Evolutionary conservation across 2,888 invertebrate genomes (phyloP).

Genomic region (Aphrophora alni): DNA sequence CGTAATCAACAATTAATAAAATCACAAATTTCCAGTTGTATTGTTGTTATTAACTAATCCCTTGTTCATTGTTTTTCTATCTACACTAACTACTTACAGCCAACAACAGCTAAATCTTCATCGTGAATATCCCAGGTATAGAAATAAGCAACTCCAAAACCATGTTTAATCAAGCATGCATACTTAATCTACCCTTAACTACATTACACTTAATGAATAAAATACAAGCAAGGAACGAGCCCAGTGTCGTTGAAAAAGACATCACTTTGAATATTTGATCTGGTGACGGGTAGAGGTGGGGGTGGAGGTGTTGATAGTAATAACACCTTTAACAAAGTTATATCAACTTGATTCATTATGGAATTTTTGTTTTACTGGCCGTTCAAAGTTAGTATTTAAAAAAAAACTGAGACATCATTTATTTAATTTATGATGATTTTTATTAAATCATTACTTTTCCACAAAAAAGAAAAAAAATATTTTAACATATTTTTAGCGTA

Average conservation of each 20-base stretch:
- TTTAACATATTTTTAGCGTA: no score
- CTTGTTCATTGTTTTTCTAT: no score
- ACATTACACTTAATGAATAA: conserved; percentile 30
- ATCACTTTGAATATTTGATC: conserved; percentile 29
- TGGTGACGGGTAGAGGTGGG: neutral
- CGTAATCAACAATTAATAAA: no score
- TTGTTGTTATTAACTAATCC: no score
- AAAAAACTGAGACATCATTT: no score
- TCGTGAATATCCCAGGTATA: neutral
- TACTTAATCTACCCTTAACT: conserved; percentile 33
- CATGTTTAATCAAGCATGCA: conserved; percentile 24
- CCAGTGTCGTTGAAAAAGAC: conserved; percentile 27
- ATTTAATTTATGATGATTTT: no score
- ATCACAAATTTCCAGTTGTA: no score
- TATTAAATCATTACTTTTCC: no score
- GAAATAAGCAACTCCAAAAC: neutral
- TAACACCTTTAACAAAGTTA: neutral
- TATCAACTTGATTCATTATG: neutral
- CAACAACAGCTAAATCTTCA: neutral
- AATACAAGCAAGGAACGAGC: neutral
- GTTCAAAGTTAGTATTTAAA: no score
- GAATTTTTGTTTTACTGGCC: neutral
- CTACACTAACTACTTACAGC: no score
- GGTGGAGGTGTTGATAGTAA: neutral
- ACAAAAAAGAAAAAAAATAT: no score